Evolutionary conservation across 2,797 vertebrate species (phyloP).

Genomic region (Melanotaenia boesemani): DNA sequence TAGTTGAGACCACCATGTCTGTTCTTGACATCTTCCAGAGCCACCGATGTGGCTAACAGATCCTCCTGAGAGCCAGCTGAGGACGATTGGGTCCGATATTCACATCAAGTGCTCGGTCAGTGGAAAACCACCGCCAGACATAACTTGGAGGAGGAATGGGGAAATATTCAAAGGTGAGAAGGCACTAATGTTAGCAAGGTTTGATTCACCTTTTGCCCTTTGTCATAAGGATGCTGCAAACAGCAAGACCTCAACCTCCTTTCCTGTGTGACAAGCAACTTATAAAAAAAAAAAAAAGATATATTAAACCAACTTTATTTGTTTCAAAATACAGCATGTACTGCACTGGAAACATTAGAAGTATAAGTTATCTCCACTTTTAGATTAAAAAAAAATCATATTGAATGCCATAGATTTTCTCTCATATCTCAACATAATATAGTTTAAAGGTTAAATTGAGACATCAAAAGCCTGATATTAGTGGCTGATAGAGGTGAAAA

Average conservation of each 20-base stretch:
- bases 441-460: not conserved
- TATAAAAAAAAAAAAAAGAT: not conserved
- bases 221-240: not conserved
- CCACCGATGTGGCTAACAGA: slow-evolving; percentile 89
- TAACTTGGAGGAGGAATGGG: slow-evolving; percentile 91
- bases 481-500: not conserved
- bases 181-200: slow-evolving; percentile 27
- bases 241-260: slow-evolving; percentile 3
- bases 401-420: not conserved
- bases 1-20: slow-evolving; percentile 35
- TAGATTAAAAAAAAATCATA: too few species aligned
- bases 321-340: not conserved
- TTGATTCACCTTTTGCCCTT: slow-evolving; percentile 8
- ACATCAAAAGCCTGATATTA: not conserved
- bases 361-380: not conserved
- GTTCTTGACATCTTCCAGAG: slow-evolving; percentile 80
- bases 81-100: slow-evolving; percentile 84
- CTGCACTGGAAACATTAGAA: not conserved
- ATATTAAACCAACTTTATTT: not conserved
- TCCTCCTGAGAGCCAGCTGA: slow-evolving; percentile 85
- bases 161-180: slow-evolving; percentile 84
- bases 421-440: not conserved
- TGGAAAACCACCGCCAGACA: slow-evolving; percentile 88
- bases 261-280: slow-evolving; percentile 11
- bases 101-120: slow-evolving; percentile 88